A percentile compares a stretch with the other conserved stretches of the same genome.
Conservation (phyloP, 2,797 vertebrate species). For the Sebastes melanostomus region DNA sequence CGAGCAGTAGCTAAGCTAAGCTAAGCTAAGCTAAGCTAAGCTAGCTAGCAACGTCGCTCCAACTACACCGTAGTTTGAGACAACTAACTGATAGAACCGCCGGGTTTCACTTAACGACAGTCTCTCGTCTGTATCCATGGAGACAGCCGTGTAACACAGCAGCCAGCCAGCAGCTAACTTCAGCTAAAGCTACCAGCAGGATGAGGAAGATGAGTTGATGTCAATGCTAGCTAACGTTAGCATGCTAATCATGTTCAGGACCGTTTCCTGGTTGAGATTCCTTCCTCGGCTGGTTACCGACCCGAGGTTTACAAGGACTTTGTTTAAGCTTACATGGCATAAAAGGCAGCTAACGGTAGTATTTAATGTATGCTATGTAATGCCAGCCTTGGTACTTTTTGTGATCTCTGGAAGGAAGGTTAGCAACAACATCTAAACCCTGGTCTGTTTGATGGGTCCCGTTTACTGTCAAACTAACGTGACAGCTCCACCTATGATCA, state of each 20-base stretch:
- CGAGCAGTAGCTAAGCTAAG: constrained; percentile 48
- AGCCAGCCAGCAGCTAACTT: neutral
- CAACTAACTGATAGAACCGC: neutral
- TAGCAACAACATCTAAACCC: neutral
- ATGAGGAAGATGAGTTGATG: constrained; percentile 53
- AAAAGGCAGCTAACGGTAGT: neutral
- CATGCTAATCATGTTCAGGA: constrained; percentile 41
- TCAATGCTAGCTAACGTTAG: constrained; percentile 55
- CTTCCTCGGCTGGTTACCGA: constrained; percentile 10
- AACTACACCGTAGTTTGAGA: constrained; percentile 31
- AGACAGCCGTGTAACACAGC: neutral
- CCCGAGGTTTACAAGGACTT: neutral
- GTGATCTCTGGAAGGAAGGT: neutral
- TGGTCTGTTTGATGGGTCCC: neutral
- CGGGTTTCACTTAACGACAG: neutral
- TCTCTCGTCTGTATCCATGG: neutral
- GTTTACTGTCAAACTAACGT: neutral
- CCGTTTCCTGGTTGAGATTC: constrained; percentile 73
- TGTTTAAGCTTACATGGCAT: neutral
- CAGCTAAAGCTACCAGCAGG: constrained; percentile 10
- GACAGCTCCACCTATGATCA: too few relatives aligned
- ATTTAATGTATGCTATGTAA: neutral
- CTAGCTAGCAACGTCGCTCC: constrained; percentile 27
- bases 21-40: constrained; percentile 20
- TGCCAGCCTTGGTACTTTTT: neutral